These are phyloP conservation scores for Remorina albescens DNA, from an alignment of 2,797 vertebrate species.

Conservation along the genomic window DNA sequence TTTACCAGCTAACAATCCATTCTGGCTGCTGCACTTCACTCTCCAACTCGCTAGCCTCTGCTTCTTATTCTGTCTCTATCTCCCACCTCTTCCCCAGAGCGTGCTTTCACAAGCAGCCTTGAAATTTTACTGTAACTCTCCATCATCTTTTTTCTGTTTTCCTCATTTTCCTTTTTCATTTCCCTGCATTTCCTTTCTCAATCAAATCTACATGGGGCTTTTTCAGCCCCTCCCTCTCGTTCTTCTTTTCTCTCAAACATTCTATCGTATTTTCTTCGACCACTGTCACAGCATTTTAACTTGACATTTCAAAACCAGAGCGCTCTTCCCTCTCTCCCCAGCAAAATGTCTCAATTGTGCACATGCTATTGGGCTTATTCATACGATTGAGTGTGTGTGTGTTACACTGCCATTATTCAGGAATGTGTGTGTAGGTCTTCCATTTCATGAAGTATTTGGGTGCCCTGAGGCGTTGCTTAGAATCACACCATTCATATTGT, in stretches of 20 bases:
- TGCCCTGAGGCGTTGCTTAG: constrained; percentile 55
- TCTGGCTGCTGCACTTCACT: constrained; percentile 58
- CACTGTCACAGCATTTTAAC: constrained; percentile 69
- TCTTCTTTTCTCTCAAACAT: constrained; percentile 45
- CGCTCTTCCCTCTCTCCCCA: constrained; percentile 30
- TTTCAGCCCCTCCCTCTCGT: constrained; percentile 15
- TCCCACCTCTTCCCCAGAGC: constrained; percentile 42
- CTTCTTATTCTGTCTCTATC: constrained; percentile 55
- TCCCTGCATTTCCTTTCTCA: constrained; percentile 68
- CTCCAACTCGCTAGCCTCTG: constrained; percentile 56
- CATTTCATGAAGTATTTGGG: constrained; percentile 57
- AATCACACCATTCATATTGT: constrained; percentile 67
- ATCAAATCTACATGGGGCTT: constrained; percentile 65
- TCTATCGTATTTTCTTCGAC: constrained; percentile 68
- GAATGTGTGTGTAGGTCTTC: constrained; percentile 63
- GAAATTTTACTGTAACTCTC: constrained; percentile 76
- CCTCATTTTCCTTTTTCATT: constrained; percentile 68
- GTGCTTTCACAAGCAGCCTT: constrained; percentile 67
- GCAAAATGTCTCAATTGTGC: constrained; percentile 75
- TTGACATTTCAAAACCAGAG: constrained; percentile 76
- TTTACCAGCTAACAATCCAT: constrained; percentile 80
- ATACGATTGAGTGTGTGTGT: constrained; percentile 36
- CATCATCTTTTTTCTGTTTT: constrained; percentile 67
- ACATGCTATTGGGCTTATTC: constrained; percentile 60
- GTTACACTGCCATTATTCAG: constrained; percentile 45